Evolutionary conservation across 2,113 vertebrate species (phyloP), one percentile per base, ranked within the genome.

Genomic region (Sander vitreus): DNA sequence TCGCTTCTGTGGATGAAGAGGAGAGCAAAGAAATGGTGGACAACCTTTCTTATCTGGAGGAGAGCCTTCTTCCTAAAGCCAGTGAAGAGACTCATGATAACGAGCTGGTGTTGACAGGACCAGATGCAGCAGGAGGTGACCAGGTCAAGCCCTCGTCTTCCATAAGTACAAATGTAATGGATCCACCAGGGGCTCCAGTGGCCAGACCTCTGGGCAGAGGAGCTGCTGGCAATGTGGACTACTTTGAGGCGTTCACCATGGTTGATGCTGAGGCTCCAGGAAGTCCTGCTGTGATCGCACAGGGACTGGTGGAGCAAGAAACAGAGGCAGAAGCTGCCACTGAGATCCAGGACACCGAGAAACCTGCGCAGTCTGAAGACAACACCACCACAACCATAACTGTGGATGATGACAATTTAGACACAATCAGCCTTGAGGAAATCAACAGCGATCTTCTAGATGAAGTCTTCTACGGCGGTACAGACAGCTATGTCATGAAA

Each of bases 241-340:
- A 99, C 93, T 97, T 99, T 93, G 97, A 97, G 94, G 96, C 97
- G 53, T 97, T 97, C 30, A 95, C 95, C 2, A 87, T 98, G 85
- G 92, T 97, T 90, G 96, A 98, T 85, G 95, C 95, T 62, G 95
- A 95, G 73, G 94, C 96, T 36, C 93, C 95, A 39, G 80, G 88
- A 62, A 60, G 85, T 71, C 80, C 89, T 59, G 66, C 71, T 47
- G 85, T 92, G 25, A 25, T 13, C 0, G 1, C 63, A 27, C 68
- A 76, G 70, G 87, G 73, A 78, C 87, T 83, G 89, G 84, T 65
- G 36, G 54, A 48, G 23, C 50, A 73, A 14, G 85, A 80, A 57
- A 55, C 48, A 55, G 85, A 80, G 58, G 55, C 48, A 57, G 85
- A 76, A 60, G 36, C 74, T 59, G 85, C 82, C 15, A 18, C 45